Percentiles rank a stretch among this genome's conserved stretches.
Evolutionary conservation across 2,888 invertebrate genomes (phyloP).

Genomic region (Slavum lentiscoides): DNA sequence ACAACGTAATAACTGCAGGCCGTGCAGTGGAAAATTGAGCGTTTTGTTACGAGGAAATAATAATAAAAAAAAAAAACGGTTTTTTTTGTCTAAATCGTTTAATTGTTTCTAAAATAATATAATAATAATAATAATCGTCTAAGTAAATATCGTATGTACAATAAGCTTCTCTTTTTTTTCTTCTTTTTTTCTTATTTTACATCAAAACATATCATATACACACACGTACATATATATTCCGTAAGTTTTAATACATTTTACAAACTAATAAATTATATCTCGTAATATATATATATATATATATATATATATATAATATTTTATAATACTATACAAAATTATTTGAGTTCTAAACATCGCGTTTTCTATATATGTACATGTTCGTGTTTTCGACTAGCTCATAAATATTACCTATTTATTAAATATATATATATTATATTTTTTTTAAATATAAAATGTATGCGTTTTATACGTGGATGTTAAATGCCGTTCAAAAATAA

Average conservation of each 20-base stretch:
- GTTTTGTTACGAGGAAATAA: not conserved
- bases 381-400: constrained; percentile 51
- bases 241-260: constrained; percentile 41
- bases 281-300: constrained; percentile 11
- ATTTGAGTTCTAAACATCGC: constrained; percentile 38
- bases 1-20: not conserved
- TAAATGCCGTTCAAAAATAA: constrained; percentile 1
- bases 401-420: constrained; percentile 43
- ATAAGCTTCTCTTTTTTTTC: constrained; percentile 34
- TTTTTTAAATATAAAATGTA: constrained; percentile 19
- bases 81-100: constrained; percentile 41
- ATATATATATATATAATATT: not conserved
- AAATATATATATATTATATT: constrained; percentile 14
- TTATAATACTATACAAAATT: constrained; percentile 17
- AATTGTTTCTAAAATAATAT: constrained; percentile 52
- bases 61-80: too few relatives aligned
- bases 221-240: not conserved
- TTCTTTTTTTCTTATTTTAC: constrained; percentile 6
- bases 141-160: constrained; percentile 45
- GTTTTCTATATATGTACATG: constrained; percentile 34
- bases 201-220: constrained; percentile 8
- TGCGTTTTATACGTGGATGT: constrained; percentile 19
- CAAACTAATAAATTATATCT: constrained; percentile 45
- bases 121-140: constrained; percentile 39
- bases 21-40: not conserved